Evolutionary conservation across 1,140 invertebrate species (phyloP).

Genomic region (Zaprionus ghesquierei): DNA sequence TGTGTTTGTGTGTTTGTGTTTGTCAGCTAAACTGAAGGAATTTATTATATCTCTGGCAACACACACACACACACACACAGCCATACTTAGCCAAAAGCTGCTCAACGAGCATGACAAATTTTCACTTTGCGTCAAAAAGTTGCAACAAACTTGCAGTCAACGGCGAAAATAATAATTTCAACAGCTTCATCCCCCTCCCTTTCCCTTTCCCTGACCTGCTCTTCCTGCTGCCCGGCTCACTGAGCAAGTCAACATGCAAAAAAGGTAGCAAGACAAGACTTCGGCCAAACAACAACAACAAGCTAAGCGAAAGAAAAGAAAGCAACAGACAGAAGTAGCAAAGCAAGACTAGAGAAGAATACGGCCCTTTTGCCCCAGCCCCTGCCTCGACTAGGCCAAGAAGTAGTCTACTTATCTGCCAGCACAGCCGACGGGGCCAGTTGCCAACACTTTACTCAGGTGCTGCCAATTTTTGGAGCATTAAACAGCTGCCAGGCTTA

Average conservation of each 20-base stretch:
- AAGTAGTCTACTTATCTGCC: slow-evolving; percentile 61
- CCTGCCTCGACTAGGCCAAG: no score
- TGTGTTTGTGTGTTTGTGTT: slow-evolving; percentile 61
- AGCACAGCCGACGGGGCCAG: slow-evolving; percentile 42
- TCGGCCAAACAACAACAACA: slow-evolving; percentile 16
- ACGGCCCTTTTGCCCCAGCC: background rate
- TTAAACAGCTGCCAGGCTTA: slow-evolving; percentile 64
- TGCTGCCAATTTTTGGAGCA: slow-evolving; percentile 76
- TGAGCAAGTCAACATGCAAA: slow-evolving; percentile 10
- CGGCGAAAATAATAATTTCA: slow-evolving; percentile 68
- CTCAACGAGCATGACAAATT: slow-evolving; percentile 77
- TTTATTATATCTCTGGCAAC: slow-evolving; percentile 69
- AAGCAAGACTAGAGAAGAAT: slow-evolving; percentile 3
- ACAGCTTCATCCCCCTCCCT: background rate
- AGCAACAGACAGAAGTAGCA: background rate
- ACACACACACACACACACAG: no score
- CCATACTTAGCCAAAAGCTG: slow-evolving; percentile 46
- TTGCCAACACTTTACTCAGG: slow-evolving; percentile 64
- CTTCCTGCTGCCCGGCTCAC: background rate
- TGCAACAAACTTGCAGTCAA: slow-evolving; percentile 72
- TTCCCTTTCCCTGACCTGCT: background rate
- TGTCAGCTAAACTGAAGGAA: slow-evolving; percentile 70
- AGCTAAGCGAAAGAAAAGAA: slow-evolving; percentile 10
- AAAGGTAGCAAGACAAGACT: slow-evolving; percentile 27
- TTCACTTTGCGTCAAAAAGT: slow-evolving; percentile 74